Percentiles rank a stretch among this genome's conserved stretches.
These are phyloP conservation scores for Amblyteles armatorius DNA, from an alignment of 2,888 invertebrate species.

Conservation along the genomic window DNA sequence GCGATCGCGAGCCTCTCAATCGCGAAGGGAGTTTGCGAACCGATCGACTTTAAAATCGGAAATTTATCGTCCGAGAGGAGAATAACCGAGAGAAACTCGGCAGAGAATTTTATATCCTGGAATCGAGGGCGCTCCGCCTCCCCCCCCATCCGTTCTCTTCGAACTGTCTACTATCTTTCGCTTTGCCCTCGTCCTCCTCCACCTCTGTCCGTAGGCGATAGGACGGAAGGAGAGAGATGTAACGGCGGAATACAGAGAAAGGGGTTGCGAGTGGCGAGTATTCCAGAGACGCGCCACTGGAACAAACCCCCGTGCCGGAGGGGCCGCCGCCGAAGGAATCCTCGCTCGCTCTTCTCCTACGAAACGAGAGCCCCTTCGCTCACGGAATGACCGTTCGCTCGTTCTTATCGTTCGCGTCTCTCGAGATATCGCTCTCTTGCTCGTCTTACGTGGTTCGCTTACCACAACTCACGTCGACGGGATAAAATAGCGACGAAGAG, in stretches of 20 bases:
- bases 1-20: neutral
- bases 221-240: constrained; percentile 15
- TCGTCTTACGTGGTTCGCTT: constrained; percentile 53
- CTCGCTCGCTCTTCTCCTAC: neutral
- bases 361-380: constrained; percentile 40
- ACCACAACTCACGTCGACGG: constrained; percentile 57
- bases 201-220: neutral
- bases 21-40: constrained; percentile 7
- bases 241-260: constrained; percentile 36
- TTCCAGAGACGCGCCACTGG: constrained; percentile 6
- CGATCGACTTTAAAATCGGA: constrained; percentile 51
- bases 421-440: constrained; percentile 51
- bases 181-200: constrained; percentile 6
- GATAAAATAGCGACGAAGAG: constrained; percentile 62
- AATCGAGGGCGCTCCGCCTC: constrained; percentile 38
- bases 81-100: constrained; percentile 36
- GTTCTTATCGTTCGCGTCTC: constrained; percentile 64
- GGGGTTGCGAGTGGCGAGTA: constrained; percentile 24
- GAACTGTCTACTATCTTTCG: constrained; percentile 21
- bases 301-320: neutral
- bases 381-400: constrained; percentile 62
- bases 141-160: constrained; percentile 32
- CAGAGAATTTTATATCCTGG: constrained; percentile 49
- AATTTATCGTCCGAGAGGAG: constrained; percentile 51
- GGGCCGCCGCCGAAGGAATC: constrained; percentile 8